Base-by-base conservation (phyloP, 2,113 vertebrate genomes). In the Colossoma macropomum region DNA sequence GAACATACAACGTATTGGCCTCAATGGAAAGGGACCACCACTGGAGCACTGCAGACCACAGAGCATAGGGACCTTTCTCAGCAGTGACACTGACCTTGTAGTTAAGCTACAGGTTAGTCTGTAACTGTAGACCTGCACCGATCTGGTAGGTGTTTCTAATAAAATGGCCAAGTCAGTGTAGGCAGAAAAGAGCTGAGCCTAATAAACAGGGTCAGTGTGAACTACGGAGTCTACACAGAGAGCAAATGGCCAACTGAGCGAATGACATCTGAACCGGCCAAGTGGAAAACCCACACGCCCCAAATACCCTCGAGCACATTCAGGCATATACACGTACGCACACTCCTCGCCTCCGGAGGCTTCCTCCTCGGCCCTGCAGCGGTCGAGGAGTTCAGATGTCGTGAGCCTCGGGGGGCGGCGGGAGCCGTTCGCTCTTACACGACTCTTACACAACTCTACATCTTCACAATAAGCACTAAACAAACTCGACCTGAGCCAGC, bases 401-500 rank as follows among this genome's bases (percentile, higher is more conserved):
- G 25, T 1, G 1, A 3, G 2, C 28, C 72, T 54, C 28, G 41
- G 62, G 28, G n/a, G 21, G 66, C n/a, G 23, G 52, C 21, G 12
- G 27, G 62, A 82, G 27, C 27, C 0, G 41, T 27, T n/a, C 69
- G 41, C 45, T n/a, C 48, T 34, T 34, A 21, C 56, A n/a, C n/a
- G n/a, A n/a, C n/a, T n/a, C n/a, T n/a, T n/a, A n/a, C n/a, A 76
- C 17, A 74, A 45, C 45, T 79, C 23, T 73, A 79, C 38, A 41
- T 72, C 82, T 81, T 80, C 76, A 86, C 62, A 77, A 77, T 69
- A 68, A 83, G 86, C 75, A 85, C 75, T 62, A 71, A 69, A 83
- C 32, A 3, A 38, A 45, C 81, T 82, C 25, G 27, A 45, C 59
- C 25, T 41, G 70, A 80, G 45, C 30, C 32, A 75, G 79, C 52